These are phyloP conservation scores for Philopotamus ludificatus DNA, from an alignment of 1,140 invertebrate genomes.

Conservation along the genomic window DNA sequence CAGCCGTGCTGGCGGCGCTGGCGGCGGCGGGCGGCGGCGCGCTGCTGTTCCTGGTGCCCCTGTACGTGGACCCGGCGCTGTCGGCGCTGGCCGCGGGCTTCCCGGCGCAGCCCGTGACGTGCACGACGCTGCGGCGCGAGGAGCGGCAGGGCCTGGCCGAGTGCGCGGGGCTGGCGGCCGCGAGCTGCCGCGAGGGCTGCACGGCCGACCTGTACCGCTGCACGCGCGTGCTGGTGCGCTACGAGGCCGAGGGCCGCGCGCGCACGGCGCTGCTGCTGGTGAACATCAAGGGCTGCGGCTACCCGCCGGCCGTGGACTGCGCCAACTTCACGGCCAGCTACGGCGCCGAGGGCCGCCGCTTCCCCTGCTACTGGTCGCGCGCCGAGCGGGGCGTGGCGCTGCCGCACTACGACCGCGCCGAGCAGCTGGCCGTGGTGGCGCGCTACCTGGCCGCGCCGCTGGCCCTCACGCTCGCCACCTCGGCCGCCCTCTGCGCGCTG, in stretches of 20 bases:
- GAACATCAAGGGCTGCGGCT: conserved; percentile 75
- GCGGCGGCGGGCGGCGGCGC: conserved; percentile 79
- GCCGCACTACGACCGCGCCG: conserved; percentile 74
- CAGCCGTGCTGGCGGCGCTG: conserved; percentile 72
- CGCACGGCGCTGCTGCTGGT: conserved; percentile 52
- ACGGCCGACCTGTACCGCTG: conserved; percentile 84
- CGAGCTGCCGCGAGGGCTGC: conserved; percentile 83
- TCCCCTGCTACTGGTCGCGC: conserved; percentile 81
- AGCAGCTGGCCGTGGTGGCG: conserved; percentile 75
- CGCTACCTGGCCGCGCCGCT: conserved; percentile 80
- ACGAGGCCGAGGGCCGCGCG: conserved; percentile 52
- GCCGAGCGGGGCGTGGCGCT: conserved; percentile 78
- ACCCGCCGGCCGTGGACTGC: conserved; percentile 82
- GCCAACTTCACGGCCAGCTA: conserved; percentile 76
- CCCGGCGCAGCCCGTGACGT: conserved; percentile 72
- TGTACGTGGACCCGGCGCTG: conserved; percentile 89
- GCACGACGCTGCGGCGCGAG: conserved; percentile 73
- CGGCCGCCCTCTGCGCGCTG: conserved; percentile 78
- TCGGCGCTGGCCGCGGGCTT: conserved; percentile 84
- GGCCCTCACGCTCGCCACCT: conserved; percentile 77
- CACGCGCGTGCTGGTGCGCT: conserved; percentile 82
- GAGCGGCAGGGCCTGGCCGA: conserved; percentile 76
- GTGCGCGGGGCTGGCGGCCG: conserved; percentile 83
- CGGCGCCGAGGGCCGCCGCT: conserved; percentile 72
- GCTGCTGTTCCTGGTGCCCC: conserved; percentile 80